A percentile compares a stretch with the other conserved stretches of the same genome.
These are phyloP conservation scores for Cheilosia soror DNA, from an alignment of 2,888 invertebrate genomes.

Conservation along the genomic window DNA sequence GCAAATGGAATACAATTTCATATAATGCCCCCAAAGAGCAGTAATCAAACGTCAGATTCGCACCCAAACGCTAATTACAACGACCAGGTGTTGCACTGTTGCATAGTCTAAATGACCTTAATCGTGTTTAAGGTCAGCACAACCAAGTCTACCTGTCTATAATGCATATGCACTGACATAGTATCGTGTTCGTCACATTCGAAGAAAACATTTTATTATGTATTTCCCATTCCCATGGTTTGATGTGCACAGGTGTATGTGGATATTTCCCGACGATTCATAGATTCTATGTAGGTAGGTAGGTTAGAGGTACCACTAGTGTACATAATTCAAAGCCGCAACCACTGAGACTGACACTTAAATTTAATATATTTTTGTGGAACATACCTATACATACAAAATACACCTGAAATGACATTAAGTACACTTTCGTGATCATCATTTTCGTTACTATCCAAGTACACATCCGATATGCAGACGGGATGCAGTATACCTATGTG, in stretches of 20 bases:
- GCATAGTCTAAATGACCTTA: slow-evolving; percentile 62
- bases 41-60: slow-evolving; percentile 57
- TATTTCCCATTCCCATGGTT: slow-evolving; percentile 36
- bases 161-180: slow-evolving; percentile 9
- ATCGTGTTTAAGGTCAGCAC: slow-evolving; percentile 66
- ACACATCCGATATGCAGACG: slow-evolving; percentile 14
- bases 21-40: neutral
- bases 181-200: slow-evolving; percentile 56
- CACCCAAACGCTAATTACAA: slow-evolving; percentile 56
- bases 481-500: slow-evolving; percentile 7
- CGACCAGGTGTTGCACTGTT: slow-evolving; percentile 52
- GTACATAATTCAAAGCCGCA: neutral
- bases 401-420: slow-evolving; percentile 28
- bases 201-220: slow-evolving; percentile 52
- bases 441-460: slow-evolving; percentile 1
- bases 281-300: slow-evolving; percentile 1
- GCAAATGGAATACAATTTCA: neutral
- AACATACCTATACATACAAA: neutral
- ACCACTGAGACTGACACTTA: neutral
- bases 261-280: slow-evolving; percentile 6
- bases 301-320: neutral
- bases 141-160: slow-evolving; percentile 56
- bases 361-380: neutral
- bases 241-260: slow-evolving; percentile 49
- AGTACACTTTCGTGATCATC: slow-evolving; percentile 30